These are phyloP conservation scores for Amblyteles armatorius DNA, from an alignment of 2,888 invertebrate species.

Conservation along the genomic window DNA sequence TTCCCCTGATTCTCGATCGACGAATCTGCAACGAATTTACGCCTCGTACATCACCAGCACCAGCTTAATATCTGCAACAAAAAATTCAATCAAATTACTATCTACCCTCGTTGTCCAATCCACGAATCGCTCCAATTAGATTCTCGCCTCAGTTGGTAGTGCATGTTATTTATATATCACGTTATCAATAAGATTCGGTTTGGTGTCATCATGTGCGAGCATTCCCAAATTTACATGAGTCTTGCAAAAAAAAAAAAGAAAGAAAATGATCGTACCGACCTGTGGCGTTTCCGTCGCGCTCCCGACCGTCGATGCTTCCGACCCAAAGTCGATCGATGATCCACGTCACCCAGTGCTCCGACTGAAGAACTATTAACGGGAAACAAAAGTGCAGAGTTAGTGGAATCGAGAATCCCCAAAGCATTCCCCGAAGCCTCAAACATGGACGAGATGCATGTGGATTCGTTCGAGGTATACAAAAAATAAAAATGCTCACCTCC, in stretches of 20 bases:
- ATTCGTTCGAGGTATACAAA: neutral
- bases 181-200: constrained; percentile 61
- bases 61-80: neutral
- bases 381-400: neutral
- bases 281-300: neutral
- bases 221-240: neutral
- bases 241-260: neutral
- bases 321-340: neutral
- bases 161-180: constrained; percentile 54
- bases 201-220: constrained; percentile 40
- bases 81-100: neutral
- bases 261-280: constrained; percentile 9
- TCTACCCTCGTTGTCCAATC: neutral
- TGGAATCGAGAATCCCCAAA: neutral
- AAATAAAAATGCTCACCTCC: neutral
- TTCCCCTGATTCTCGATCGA: too few relatives aligned
- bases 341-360: neutral
- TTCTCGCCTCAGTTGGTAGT: constrained; percentile 59
- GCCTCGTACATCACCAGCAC: too few relatives aligned
- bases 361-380: constrained; percentile 24
- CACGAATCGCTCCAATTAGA: neutral
- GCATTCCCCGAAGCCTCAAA: constrained; percentile 1
- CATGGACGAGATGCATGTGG: constrained; percentile 40
- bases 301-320: constrained; percentile 26
- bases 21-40: too few relatives aligned